Percentiles rank a stretch among this genome's conserved stretches.
phyloP scores from a whole-genome alignment of 2,797 vertebrate genomes.

The Oreochromis mossambicus region DNA sequence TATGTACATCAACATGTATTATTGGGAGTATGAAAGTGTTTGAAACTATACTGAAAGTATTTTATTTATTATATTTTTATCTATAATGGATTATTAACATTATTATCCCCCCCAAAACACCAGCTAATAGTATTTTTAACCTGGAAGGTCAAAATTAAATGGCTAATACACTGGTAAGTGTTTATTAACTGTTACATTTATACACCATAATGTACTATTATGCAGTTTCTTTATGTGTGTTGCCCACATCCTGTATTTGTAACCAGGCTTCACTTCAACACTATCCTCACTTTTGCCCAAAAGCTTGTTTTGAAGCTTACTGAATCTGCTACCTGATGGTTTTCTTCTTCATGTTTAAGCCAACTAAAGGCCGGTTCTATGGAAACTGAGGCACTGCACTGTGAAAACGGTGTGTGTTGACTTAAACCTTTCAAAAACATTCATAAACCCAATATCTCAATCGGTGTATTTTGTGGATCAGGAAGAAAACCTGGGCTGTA shows the following conservation, averaged over 20 bases:
- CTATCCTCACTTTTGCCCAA: neutral
- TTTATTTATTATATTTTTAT: neutral
- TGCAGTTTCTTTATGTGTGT: neutral
- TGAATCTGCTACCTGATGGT: neutral
- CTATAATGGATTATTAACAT: neutral
- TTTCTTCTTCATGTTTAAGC: neutral
- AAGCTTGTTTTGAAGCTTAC: neutral
- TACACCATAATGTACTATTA: neutral
- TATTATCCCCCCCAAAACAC: rapidly evolving
- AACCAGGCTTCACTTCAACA: neutral
- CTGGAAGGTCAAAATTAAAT: neutral
- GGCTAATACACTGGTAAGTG: neutral
- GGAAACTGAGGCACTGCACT: neutral
- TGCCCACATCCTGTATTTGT: neutral
- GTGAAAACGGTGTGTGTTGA: neutral
- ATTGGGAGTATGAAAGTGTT: neutral
- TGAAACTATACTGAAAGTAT: neutral
- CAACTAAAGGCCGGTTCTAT: neutral
- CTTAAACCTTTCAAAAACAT: neutral
- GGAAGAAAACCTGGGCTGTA: constrained; percentile 1
- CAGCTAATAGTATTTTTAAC: neutral
- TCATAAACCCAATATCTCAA: neutral
- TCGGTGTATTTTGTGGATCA: neutral
- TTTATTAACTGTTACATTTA: neutral
- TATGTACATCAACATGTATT: neutral